Base-by-base conservation (phyloP, 1,140 invertebrate genomes). In the Polyergus mexicanus region DNA sequence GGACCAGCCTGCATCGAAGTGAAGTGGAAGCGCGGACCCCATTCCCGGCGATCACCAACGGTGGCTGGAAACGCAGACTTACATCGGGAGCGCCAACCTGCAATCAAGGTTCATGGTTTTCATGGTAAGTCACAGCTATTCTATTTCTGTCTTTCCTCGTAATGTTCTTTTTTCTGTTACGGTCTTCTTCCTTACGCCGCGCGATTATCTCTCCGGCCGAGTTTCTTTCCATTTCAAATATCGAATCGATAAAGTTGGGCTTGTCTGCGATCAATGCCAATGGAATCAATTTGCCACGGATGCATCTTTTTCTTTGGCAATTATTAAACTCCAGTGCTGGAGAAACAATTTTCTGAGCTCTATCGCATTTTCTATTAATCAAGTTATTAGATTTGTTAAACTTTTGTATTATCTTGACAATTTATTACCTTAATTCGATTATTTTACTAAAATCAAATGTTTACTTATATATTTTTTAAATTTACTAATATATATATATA, bases 91-190 rank as follows among this genome's bases (percentile, higher is more conserved):
- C 93, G 94, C 94, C 94, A 94, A 95, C 94, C 94, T 95, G 95
- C 94, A 95, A 95, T 95, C 95, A 95, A 95, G 94, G 95, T 95
- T 95, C 95, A 95, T 95, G 95, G 95, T 95, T 95, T 95, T 95
- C 95, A 95, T 95, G 95, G 95, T 95, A 89, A 95, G 95, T 95
- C 80, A 91, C 85, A 8, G 51, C 65, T 76, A n/a, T n/a, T 63
- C 87, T 86, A 68, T 87, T 89, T 86, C 85, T 74, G 68, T 35
- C 69, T 60, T 76, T 85, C 65, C 22, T 13, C 56, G 32, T 81
- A 28, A 58, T 6, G 32, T 76, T 60, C 19, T 38, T 81, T 32
- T 80, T 83, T 60, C 54, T n/a, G 0, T 47, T 35, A 38, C 58
- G 32, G 3, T 47, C 32, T 63, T 38, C 8, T 38, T 38, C 28